These are phyloP conservation scores for Lampris megalopsis DNA, from an alignment of 2,113 vertebrate genomes.

Conservation along the genomic window DNA sequence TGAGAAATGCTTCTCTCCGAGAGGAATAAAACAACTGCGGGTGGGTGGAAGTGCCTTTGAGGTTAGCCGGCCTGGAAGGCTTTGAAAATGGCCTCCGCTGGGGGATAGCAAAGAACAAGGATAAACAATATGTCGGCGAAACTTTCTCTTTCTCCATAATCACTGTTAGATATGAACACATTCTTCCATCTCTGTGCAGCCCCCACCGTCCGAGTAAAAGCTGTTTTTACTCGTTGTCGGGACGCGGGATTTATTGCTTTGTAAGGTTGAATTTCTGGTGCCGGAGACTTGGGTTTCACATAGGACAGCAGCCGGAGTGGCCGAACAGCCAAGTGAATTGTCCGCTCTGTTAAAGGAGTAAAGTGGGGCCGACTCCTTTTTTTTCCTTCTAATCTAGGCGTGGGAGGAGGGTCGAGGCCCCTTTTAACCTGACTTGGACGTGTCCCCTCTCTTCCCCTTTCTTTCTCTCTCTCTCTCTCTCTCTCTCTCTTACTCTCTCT, in stretches of 20 bases:
- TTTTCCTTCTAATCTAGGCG: conserved; percentile 45
- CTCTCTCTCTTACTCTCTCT: neutral
- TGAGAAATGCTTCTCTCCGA: conserved; percentile 20
- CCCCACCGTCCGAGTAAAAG: conserved; percentile 40
- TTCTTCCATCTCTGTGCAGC: conserved; percentile 29
- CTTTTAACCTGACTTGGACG: conserved; percentile 60
- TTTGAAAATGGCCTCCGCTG: neutral
- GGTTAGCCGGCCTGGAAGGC: conserved; percentile 24
- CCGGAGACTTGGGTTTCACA: conserved; percentile 43
- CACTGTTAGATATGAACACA: conserved; percentile 36
- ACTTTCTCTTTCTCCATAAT: conserved; percentile 28
- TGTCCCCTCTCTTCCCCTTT: neutral
- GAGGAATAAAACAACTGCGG: neutral
- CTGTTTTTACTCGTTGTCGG: conserved; percentile 42
- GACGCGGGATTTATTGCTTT: conserved; percentile 39
- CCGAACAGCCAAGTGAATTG: conserved; percentile 28
- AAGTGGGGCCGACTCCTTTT: conserved; percentile 25
- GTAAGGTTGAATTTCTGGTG: conserved; percentile 46
- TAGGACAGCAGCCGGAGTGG: conserved; percentile 46
- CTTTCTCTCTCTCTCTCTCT: conserved; percentile 23
- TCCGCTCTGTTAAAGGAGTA: conserved; percentile 32
- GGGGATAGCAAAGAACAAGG: conserved; percentile 20
- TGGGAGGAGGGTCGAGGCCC: conserved; percentile 46
- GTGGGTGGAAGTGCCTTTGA: conserved; percentile 14
- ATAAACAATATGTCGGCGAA: conserved; percentile 40